Evolutionary conservation across 1,140 invertebrate genomes (phyloP).

Genomic region (Ips nitidus): DNA sequence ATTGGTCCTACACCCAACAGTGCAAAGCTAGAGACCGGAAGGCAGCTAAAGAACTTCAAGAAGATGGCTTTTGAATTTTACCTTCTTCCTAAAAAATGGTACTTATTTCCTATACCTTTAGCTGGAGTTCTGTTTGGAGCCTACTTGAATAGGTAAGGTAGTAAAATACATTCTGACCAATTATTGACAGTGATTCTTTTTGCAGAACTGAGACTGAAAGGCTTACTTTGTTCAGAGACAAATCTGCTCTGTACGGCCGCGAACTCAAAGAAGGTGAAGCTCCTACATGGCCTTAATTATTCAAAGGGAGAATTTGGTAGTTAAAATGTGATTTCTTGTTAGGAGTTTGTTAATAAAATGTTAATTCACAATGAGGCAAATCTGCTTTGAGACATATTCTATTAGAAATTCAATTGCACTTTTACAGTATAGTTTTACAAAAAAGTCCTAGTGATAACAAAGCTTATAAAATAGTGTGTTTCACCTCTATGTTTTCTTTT

Average conservation of each 20-base stretch:
- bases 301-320: neutral
- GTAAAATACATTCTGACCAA: too few species aligned
- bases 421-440: neutral
- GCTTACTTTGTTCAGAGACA: conserved; percentile 72
- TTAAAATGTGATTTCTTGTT: neutral
- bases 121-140: conserved; percentile 61
- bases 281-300: conserved; percentile 68
- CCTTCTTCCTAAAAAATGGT: conserved; percentile 45
- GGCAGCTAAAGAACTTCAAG: conserved; percentile 21
- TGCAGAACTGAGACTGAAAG: conserved; percentile 64
- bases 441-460: neutral
- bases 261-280: conserved; percentile 62
- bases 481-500: conserved; percentile 42
- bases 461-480: conserved; percentile 35
- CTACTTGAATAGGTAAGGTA: conserved; percentile 57
- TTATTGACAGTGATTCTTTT: neutral
- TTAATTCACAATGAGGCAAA: neutral
- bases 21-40: conserved; percentile 62
- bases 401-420: conserved; percentile 13
- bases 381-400: neutral
- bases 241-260: conserved; percentile 72
- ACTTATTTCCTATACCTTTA: conserved; percentile 56
- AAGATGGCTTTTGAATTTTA: conserved; percentile 40
- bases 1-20: conserved; percentile 67
- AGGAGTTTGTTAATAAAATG: conserved; percentile 28